Evolutionary conservation across 23 tunicate genomes (phyloP).

Genomic region (Phallusia fumigata): DNA sequence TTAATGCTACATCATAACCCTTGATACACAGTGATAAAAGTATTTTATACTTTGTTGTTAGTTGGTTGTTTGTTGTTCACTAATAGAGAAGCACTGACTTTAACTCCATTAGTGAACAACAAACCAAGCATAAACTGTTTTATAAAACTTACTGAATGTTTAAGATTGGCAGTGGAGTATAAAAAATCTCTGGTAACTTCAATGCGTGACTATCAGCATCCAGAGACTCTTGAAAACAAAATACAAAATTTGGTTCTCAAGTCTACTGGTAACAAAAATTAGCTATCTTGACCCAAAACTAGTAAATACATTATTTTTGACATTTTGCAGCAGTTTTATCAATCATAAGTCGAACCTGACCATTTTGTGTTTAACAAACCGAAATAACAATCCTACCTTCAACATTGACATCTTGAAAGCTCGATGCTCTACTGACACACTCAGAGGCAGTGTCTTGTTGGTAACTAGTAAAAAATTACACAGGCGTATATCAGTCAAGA

Average conservation of each 20-base stretch:
- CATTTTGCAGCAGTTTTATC: no score
- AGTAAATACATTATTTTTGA: no score
- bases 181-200: constrained; percentile 31
- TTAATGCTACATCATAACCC: no score
- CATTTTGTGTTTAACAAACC: no score
- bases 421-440: constrained; percentile 61
- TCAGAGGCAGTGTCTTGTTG: constrained; percentile 56
- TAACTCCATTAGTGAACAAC: no score
- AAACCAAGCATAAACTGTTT: not conserved
- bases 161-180: constrained; percentile 41
- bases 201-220: not conserved
- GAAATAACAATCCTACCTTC: constrained; percentile 23
- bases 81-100: no score
- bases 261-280: no score
- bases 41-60: no score
- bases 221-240: not conserved
- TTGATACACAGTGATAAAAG: no score
- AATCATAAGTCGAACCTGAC: no score
- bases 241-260: not conserved
- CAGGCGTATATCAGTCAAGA: not conserved
- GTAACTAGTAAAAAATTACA: constrained; percentile 14
- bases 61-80: no score
- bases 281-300: no score
- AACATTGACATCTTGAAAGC: constrained; percentile 44
- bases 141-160: constrained; percentile 29